Percentiles rank a stretch among this genome's conserved stretches.
Evolutionary conservation across 2,888 invertebrate genomes (phyloP).

Genomic region (Folsomia manolachei): DNA sequence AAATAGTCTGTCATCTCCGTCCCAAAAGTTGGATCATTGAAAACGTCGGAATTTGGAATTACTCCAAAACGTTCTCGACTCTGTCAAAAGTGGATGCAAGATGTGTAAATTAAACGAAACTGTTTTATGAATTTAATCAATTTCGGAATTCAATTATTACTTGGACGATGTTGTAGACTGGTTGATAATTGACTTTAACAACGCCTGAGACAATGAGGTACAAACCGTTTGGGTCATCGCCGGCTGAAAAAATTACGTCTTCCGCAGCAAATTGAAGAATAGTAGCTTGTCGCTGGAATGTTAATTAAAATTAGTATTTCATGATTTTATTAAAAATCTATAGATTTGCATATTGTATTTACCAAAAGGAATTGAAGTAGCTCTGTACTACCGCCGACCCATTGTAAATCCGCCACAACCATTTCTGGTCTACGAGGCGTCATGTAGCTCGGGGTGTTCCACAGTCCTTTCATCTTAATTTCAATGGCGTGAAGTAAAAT

Average conservation of each 20-base stretch:
- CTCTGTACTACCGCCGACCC: slow-evolving; percentile 52
- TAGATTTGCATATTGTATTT: neutral
- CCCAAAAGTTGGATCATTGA: slow-evolving; percentile 57
- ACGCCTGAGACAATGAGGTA: slow-evolving; percentile 56
- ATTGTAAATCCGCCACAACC: slow-evolving; percentile 52
- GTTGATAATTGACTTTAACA: slow-evolving; percentile 52
- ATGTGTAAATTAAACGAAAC: too few relatives aligned
- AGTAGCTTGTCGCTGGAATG: slow-evolving; percentile 52
- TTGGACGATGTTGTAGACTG: slow-evolving; percentile 51
- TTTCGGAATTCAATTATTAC: neutral
- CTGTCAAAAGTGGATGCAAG: too few relatives aligned
- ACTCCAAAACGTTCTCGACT: slow-evolving; percentile 21
- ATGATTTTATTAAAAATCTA: too few relatives aligned
- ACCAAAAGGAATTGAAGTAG: slow-evolving; percentile 49
- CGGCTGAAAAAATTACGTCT: slow-evolving; percentile 52
- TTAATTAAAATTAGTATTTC: too few relatives aligned
- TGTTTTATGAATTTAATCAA: too few relatives aligned
- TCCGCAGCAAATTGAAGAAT: slow-evolving; percentile 53
- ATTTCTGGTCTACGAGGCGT: slow-evolving; percentile 53
- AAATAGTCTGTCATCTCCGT: slow-evolving; percentile 60
- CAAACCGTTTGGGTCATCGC: slow-evolving; percentile 54
- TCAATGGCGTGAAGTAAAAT: slow-evolving; percentile 59
- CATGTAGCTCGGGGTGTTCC: slow-evolving; percentile 53
- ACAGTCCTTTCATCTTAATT: slow-evolving; percentile 57
- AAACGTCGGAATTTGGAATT: slow-evolving; percentile 52